phyloP scores from a whole-genome alignment of 2,797 vertebrate species.

The Darevskia mixta region DNA sequence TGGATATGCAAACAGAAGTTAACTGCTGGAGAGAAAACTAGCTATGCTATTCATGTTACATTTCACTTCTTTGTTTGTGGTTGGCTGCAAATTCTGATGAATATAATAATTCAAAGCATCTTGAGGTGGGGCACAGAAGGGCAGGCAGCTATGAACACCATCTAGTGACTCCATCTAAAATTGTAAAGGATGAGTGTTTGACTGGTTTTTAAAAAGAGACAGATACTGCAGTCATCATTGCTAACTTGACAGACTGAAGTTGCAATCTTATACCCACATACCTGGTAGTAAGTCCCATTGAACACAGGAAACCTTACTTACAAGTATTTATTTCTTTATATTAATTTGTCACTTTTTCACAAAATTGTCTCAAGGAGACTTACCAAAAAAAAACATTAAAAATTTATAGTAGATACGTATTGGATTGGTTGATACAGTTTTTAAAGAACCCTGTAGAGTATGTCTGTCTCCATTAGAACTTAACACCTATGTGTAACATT shows the following conservation, averaged over 20 bases:
- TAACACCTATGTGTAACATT: slow-evolving; percentile 12
- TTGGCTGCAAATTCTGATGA: slow-evolving; percentile 58
- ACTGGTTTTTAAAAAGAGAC: background rate
- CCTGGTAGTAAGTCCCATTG: background rate
- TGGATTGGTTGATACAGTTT: background rate
- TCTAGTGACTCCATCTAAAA: slow-evolving; percentile 75
- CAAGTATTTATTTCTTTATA: too few relatives aligned
- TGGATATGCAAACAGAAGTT: slow-evolving; percentile 57
- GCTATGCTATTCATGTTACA: slow-evolving; percentile 28
- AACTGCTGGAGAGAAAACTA: slow-evolving; percentile 54
- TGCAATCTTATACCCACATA: background rate
- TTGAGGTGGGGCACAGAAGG: slow-evolving; percentile 45
- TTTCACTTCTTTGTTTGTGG: slow-evolving; percentile 70
- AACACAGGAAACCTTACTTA: too few relatives aligned
- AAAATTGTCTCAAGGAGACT: too few relatives aligned
- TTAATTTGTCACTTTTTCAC: too few relatives aligned
- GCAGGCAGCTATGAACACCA: slow-evolving; percentile 72
- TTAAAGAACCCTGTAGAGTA: background rate
- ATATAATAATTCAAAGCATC: slow-evolving; percentile 52
- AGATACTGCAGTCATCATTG: background rate
- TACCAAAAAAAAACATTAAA: too few relatives aligned
- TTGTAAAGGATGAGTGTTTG: slow-evolving; percentile 46
- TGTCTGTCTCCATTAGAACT: background rate
- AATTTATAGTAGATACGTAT: background rate
- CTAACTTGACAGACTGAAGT: slow-evolving; percentile 17